Conservation (phyloP, 2,113 vertebrate genomes). For the Hemichromis elongatus region DNA sequence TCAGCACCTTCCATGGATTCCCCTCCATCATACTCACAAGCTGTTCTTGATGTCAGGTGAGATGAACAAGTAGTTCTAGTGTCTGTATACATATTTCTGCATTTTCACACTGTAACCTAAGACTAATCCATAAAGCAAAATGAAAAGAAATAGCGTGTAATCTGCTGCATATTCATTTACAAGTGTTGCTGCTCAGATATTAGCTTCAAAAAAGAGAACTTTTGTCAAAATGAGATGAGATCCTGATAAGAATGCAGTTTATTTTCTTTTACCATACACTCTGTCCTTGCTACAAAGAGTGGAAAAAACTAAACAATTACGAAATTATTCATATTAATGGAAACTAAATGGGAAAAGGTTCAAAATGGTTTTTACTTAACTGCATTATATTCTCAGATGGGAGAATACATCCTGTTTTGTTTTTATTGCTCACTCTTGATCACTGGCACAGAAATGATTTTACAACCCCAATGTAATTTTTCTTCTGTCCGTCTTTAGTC, state of each 20-base stretch:
- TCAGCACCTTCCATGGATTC: conserved; percentile 77
- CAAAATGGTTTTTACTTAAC: neutral
- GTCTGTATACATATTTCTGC: neutral
- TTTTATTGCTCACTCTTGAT: neutral
- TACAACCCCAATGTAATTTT: neutral
- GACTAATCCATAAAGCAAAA: neutral
- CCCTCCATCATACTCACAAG: conserved; percentile 91
- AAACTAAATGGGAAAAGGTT: neutral
- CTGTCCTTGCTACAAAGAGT: neutral
- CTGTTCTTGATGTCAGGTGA: conserved; percentile 89
- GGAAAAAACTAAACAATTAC: rapidly evolving
- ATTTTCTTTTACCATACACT: neutral
- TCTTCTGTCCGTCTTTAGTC: conserved; percentile 56
- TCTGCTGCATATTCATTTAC: neutral
- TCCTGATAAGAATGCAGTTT: neutral
- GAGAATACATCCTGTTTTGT: neutral
- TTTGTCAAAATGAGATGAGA: neutral
- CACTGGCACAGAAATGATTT: neutral
- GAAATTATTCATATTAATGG: neutral
- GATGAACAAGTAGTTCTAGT: neutral
- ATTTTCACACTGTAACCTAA: neutral
- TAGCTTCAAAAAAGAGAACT: neutral
- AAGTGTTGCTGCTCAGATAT: neutral
- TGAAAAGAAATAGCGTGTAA: neutral
- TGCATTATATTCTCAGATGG: neutral